These are phyloP conservation scores for Spisula subtruncata DNA, from an alignment of 2,888 invertebrate genomes.

Conservation along the genomic window DNA sequence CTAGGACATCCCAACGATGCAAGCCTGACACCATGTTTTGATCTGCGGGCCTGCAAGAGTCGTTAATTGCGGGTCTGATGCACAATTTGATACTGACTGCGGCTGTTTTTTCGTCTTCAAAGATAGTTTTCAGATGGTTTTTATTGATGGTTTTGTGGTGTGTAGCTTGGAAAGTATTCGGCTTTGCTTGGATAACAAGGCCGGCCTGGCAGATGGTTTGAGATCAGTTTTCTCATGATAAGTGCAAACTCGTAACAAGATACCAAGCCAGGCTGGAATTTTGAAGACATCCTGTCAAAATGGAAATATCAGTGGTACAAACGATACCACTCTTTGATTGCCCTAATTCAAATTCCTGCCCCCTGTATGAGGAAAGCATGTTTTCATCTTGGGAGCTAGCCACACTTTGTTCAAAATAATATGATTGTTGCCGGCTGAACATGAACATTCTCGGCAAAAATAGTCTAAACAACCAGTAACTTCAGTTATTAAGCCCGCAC, in stretches of 20 bases:
- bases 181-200: conserved; percentile 51
- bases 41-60: conserved; percentile 62
- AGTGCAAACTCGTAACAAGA: conserved; percentile 21
- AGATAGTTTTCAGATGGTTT: conserved; percentile 58
- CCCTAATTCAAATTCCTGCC: not conserved
- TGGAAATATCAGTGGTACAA: not conserved
- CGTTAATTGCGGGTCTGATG: conserved; percentile 53
- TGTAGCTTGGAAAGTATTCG: conserved; percentile 37
- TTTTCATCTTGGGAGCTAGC: not conserved
- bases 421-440: not conserved
- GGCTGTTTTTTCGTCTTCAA: conserved; percentile 68
- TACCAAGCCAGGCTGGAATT: not conserved
- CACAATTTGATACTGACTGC: conserved; percentile 58
- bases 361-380: not conserved
- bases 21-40: conserved; percentile 71
- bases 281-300: conserved; percentile 25
- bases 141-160: conserved; percentile 51
- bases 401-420: not conserved
- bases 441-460: too few relatives aligned
- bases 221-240: conserved; percentile 54
- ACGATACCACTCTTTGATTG: not conserved
- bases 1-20: conserved; percentile 55
- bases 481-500: too few relatives aligned
- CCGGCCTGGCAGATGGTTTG: conserved; percentile 49
- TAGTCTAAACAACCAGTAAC: too few relatives aligned